A percentile compares a stretch with the other conserved stretches of the same genome.
Conservation (phyloP, 1,140 invertebrate species). For the Leucophenga varia region DNA sequence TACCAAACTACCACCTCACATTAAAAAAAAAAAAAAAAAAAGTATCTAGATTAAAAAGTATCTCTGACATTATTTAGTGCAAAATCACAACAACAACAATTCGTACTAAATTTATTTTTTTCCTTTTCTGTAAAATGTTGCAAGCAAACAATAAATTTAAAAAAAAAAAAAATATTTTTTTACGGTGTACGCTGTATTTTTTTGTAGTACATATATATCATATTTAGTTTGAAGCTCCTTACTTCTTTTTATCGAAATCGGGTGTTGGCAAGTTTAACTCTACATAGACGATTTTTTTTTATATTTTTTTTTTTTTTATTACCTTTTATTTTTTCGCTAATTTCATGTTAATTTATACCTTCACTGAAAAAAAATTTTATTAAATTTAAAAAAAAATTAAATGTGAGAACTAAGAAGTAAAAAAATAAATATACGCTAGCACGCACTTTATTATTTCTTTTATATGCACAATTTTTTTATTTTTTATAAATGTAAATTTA, state of each 20-base stretch:
- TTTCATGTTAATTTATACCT: too few relatives aligned
- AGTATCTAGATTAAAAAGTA: constrained; percentile 9
- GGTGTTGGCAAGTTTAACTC: constrained; percentile 34
- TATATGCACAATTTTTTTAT: too few relatives aligned
- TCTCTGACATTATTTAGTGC: constrained; percentile 15
- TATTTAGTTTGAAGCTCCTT: not conserved
- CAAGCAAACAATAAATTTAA: constrained; percentile 16
- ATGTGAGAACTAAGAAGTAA: constrained; percentile 23
- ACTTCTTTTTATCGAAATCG: constrained; percentile 13
- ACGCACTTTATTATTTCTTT: too few relatives aligned
- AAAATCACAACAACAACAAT: constrained; percentile 19
- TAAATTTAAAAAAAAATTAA: constrained; percentile 1
- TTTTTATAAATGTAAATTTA: too few relatives aligned
- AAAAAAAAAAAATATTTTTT: not conserved
- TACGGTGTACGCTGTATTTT: constrained; percentile 11
- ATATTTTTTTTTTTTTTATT: too few relatives aligned
- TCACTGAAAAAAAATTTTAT: too few relatives aligned
- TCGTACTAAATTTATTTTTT: constrained; percentile 33
- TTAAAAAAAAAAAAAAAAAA: constrained; percentile 9
- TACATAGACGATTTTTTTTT: constrained; percentile 6
- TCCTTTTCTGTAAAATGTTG: constrained; percentile 47
- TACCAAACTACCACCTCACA: constrained; percentile 16
- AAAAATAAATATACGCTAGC: constrained; percentile 7
- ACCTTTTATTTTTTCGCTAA: too few relatives aligned
- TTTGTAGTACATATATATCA: not conserved